Evolutionary conservation across 1,140 invertebrate species (phyloP), one percentile per base, ranked within the genome.

Genomic region (Venturia canescens): DNA sequence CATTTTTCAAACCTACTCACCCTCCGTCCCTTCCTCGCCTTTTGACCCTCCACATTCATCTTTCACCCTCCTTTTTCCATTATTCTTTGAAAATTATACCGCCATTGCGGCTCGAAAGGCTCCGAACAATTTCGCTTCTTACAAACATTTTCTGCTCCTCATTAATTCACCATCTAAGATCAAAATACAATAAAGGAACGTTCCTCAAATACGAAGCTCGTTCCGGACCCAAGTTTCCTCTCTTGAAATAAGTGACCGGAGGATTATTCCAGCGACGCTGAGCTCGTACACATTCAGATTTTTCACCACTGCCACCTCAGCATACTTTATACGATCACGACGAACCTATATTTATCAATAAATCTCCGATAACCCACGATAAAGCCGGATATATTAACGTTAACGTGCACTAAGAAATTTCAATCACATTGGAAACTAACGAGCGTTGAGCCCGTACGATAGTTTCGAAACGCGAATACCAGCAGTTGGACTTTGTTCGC

Each of bases 61-160:
- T 44, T 1, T 13, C 13, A 44, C 38, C 38, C 38, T 44, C 38
- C 13, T 57, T 5, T 57, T 18, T 18, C 53, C 16, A n/a, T 57
- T 57, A 1, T 57, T 57, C 53, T 18, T 57, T 21, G 53, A 57
- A 57, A 57, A 57, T 57, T 57, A 57, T n/a, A 57, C 16, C 53
- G 53, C 21, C 7, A 18, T 57, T 57, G 53, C 15, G 53, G 53
- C 53, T 57, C 53, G 53, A n/a, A 18, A n/a, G 53, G 53, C 21
- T 18, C 53, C 38, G 0, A 1, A 6, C 38, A 44, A 44, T 44
- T 57, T 57, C 11, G n/a, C 1, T 18, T 57, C 21, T 57, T 21
- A 57, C n/a, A 57, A 57, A 57, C 53, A 57, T 57, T 18, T n/a
- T 57, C n/a, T 57, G 18, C 53, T 57, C 53, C 53, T 57, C 53